A percentile compares a stretch with the other conserved stretches of the same genome.
Evolutionary conservation across 2,797 vertebrate genomes (phyloP).

Genomic region (Florisuga fusca): DNA sequence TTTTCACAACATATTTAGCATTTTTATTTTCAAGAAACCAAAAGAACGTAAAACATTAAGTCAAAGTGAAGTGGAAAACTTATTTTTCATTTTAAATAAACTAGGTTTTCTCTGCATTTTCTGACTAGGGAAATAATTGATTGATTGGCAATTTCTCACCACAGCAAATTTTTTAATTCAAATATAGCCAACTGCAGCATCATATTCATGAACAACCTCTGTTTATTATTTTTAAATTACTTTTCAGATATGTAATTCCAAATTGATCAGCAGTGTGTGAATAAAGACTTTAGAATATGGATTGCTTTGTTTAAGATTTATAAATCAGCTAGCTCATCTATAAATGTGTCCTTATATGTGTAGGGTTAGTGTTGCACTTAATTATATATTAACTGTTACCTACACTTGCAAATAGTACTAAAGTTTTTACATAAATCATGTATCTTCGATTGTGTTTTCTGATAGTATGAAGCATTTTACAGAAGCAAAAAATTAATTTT

Average conservation of each 20-base stretch:
- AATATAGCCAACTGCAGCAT: neutral
- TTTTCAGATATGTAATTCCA: neutral
- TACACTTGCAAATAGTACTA: neutral
- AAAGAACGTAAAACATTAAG: neutral
- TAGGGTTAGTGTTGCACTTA: neutral
- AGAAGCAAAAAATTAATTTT: neutral
- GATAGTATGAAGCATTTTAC: neutral
- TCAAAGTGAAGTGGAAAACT: neutral
- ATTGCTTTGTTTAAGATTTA: neutral
- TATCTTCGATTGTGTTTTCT: neutral
- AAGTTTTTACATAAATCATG: neutral
- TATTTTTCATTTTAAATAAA: neutral
- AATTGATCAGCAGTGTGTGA: neutral
- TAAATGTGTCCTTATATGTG: rapidly evolving
- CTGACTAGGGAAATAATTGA: neutral
- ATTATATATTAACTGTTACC: neutral
- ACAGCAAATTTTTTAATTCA: neutral
- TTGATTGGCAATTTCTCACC: neutral
- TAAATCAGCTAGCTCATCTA: neutral
- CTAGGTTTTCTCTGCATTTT: neutral
- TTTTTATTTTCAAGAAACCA: constrained; percentile 7
- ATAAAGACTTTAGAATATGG: neutral
- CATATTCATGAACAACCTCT: neutral
- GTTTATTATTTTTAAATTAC: neutral
- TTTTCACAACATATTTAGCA: neutral